These are phyloP conservation scores for Cremastinae sp. DNA, from an alignment of 2,888 invertebrate genomes.

Conservation along the genomic window DNA sequence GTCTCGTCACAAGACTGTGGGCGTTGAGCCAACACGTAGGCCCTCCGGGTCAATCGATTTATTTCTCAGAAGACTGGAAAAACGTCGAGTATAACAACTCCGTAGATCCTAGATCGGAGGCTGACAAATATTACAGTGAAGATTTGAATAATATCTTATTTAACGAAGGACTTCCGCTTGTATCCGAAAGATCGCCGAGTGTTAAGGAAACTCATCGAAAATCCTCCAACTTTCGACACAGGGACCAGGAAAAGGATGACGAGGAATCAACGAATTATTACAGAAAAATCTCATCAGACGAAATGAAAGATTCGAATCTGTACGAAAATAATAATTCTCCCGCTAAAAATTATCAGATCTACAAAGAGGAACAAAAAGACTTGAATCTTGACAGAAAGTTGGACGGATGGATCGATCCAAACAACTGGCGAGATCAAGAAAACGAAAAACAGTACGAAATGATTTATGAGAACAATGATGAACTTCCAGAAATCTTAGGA, in stretches of 20 bases:
- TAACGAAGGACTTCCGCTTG: slow-evolving; percentile 61
- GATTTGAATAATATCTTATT: slow-evolving; percentile 62
- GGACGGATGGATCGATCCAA: slow-evolving; percentile 62
- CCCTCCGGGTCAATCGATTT: slow-evolving; percentile 88
- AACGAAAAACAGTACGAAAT: slow-evolving; percentile 71
- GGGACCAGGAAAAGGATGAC: slow-evolving; percentile 53
- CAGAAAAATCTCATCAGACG: slow-evolving; percentile 19
- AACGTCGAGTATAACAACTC: slow-evolving; percentile 79
- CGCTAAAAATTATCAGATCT: slow-evolving; percentile 59
- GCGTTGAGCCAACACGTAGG: slow-evolving; percentile 85
- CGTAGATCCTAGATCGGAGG: slow-evolving; percentile 81
- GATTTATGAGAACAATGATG: slow-evolving; percentile 69
- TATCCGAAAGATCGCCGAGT: slow-evolving; percentile 69
- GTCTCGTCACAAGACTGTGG: slow-evolving; percentile 85
- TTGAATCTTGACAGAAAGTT: slow-evolving; percentile 53
- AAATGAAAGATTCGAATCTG: slow-evolving; percentile 5
- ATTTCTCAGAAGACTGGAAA: slow-evolving; percentile 83
- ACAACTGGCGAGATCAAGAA: slow-evolving; percentile 66
- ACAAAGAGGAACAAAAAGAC: slow-evolving; percentile 60
- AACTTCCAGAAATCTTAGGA: slow-evolving; percentile 60
- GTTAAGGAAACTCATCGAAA: slow-evolving; percentile 50
- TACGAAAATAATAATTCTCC: slow-evolving; percentile 43
- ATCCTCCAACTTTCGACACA: slow-evolving; percentile 56
- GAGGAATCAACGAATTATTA: slow-evolving; percentile 59
- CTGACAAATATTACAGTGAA: slow-evolving; percentile 78